Evolutionary conservation across 2,888 invertebrate genomes (phyloP), one percentile per base, ranked within the genome.

Genomic region (Cataglyphis livida): DNA sequence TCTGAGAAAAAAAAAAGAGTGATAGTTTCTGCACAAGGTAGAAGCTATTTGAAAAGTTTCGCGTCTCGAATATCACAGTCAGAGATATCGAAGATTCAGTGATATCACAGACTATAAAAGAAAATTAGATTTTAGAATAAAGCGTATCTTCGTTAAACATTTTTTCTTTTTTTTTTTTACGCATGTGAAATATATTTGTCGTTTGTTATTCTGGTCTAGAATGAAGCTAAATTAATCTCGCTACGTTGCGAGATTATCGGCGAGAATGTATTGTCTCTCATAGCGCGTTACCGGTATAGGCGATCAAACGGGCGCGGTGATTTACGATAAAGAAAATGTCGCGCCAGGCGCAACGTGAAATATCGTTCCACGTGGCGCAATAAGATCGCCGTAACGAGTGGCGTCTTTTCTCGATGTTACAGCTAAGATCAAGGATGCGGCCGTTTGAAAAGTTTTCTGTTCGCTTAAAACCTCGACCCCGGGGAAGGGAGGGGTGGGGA

Each of bases 261-360:
- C 1, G 57, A 76, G 54, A 66, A 76, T 65, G 15, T 76, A 76
- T 76, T 65, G 75, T 25, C 28, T 35, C 75, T 76, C 65, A 12
- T 54, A 54, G 75, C 38, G 64, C 44, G 44, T 48, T 64, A 12
- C 28, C 62, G 74, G 15, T 41, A 41, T 44, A 35, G 62, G 48
- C 48, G 64, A 51, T 25, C 35, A 28, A 28, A 28, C 28, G 64
- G 57, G 54, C 64, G 35, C 32, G 15, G 65, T 76, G 76, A 76
- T 76, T 76, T 76, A 76, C 65, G 76, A 65, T 76, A 76, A 76
- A 65, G 76, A 76, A 76, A 57, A 76, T 76, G 65, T 76, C 76
- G 76, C 65, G 54, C 76, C 76, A 25, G 76, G 65, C 76, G 76
- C 57, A 76, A 62, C 76, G 65, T 76, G 57, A 76, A 76, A 76